These are phyloP conservation scores for Scelioninae gen. 2 DNA, from an alignment of 2,888 invertebrate species.

Conservation along the genomic window DNA sequence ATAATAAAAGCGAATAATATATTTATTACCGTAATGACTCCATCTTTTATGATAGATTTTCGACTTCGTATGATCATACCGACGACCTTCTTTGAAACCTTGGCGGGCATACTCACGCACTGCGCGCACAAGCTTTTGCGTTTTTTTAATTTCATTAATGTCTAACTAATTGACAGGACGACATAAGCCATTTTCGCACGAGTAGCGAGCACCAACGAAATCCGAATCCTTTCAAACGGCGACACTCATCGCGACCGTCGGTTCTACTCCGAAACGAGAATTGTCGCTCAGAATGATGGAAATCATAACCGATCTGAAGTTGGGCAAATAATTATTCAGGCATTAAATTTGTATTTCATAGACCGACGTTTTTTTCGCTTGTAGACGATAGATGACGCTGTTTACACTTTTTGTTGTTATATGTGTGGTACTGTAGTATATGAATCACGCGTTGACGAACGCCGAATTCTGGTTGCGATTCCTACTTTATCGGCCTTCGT, in stretches of 20 bases:
- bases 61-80: constrained; percentile 92
- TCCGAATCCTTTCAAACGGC: constrained; percentile 22
- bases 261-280: constrained; percentile 23
- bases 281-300: constrained; percentile 29
- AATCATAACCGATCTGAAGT: constrained; percentile 44
- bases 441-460: too few species aligned
- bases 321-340: neutral
- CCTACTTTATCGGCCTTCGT: too few species aligned
- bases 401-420: too few species aligned
- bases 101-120: constrained; percentile 80
- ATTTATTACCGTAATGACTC: constrained; percentile 86
- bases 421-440: too few species aligned
- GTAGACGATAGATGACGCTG: too few species aligned
- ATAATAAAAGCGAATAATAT: constrained; percentile 54
- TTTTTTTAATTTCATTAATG: constrained; percentile 75
- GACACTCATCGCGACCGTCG: constrained; percentile 34
- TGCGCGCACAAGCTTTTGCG: constrained; percentile 75
- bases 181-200: constrained; percentile 57
- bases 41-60: constrained; percentile 91
- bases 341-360: too few species aligned
- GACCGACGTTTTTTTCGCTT: too few species aligned
- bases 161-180: constrained; percentile 52
- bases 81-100: constrained; percentile 88
- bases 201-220: constrained; percentile 23
- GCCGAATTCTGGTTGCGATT: too few species aligned